These are phyloP conservation scores for Rhabdomys dilectus DNA, from an alignment of 2,113 vertebrate genomes.

Conservation along the genomic window DNA sequence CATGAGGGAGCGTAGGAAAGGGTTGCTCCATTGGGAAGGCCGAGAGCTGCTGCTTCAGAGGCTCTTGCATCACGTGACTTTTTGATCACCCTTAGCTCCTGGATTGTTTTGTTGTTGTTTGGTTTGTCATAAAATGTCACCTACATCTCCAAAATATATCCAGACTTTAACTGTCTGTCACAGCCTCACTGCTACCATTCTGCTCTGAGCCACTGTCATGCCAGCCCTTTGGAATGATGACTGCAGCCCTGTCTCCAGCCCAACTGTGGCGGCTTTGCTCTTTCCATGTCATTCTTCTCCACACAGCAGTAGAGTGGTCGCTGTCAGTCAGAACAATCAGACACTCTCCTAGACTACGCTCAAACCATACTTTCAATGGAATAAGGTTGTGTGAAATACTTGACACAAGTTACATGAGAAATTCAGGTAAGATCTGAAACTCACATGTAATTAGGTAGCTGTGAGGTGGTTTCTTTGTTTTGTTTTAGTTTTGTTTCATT, in stretches of 20 bases:
- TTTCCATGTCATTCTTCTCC: background rate
- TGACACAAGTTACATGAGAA: background rate
- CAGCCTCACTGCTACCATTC: background rate
- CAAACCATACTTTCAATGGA: background rate
- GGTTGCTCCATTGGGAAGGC: background rate
- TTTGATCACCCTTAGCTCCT: background rate
- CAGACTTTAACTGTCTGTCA: background rate
- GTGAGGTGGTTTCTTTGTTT: background rate
- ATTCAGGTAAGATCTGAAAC: conserved; percentile 45
- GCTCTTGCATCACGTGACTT: background rate
- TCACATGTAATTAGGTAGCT: background rate
- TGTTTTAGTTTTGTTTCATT: too few species aligned
- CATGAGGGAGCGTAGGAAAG: background rate
- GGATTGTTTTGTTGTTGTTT: too few species aligned
- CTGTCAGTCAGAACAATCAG: background rate
- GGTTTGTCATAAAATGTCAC: conserved; percentile 4
- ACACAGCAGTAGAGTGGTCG: background rate
- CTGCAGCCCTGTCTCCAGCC: background rate
- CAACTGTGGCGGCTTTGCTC: background rate
- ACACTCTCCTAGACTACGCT: background rate
- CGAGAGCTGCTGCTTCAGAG: background rate
- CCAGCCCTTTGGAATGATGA: background rate
- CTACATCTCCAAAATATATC: conserved; percentile 19
- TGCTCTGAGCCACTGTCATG: background rate
- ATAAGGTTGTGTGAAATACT: background rate